These are phyloP conservation scores for Pterocles burchelli DNA, from an alignment of 2,113 vertebrate genomes.

Conservation along the genomic window DNA sequence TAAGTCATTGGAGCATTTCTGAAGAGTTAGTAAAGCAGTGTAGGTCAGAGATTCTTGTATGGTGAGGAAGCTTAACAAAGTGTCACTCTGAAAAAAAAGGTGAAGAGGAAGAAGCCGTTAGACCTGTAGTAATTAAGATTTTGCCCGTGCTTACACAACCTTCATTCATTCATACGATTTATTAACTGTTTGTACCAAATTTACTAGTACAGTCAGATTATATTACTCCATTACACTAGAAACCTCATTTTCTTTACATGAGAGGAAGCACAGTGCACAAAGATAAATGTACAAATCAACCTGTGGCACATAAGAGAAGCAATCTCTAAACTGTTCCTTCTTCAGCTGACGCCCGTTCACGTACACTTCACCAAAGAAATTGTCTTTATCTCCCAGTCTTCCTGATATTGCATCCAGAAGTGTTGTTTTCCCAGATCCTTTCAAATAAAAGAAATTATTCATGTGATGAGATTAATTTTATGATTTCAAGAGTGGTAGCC, in stretches of 20 bases:
- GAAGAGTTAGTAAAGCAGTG: slow-evolving; percentile 86
- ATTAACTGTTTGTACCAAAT: neutral
- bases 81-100: slow-evolving; percentile 79
- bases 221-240: neutral
- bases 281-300: slow-evolving; percentile 65
- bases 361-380: slow-evolving; percentile 83
- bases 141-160: neutral
- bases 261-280: neutral
- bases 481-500: neutral
- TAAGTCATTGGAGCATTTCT: slow-evolving; percentile 62
- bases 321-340: slow-evolving; percentile 88
- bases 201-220: neutral
- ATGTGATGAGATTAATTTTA: neutral
- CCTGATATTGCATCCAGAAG: slow-evolving; percentile 90
- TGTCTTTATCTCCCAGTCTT: slow-evolving; percentile 78
- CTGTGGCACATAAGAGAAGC: slow-evolving; percentile 95
- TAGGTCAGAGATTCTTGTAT: slow-evolving; percentile 89
- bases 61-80: slow-evolving; percentile 89
- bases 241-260: neutral
- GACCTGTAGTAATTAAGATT: neutral
- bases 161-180: neutral
- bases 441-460: neutral
- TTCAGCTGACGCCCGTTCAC: slow-evolving; percentile 86
- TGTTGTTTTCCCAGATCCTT: slow-evolving; percentile 95
- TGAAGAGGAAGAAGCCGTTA: neutral